Percentiles rank a stretch among this genome's conserved stretches.
Evolutionary conservation across 2,888 invertebrate species (phyloP).

Genomic region (Callinectes sapidus): DNA sequence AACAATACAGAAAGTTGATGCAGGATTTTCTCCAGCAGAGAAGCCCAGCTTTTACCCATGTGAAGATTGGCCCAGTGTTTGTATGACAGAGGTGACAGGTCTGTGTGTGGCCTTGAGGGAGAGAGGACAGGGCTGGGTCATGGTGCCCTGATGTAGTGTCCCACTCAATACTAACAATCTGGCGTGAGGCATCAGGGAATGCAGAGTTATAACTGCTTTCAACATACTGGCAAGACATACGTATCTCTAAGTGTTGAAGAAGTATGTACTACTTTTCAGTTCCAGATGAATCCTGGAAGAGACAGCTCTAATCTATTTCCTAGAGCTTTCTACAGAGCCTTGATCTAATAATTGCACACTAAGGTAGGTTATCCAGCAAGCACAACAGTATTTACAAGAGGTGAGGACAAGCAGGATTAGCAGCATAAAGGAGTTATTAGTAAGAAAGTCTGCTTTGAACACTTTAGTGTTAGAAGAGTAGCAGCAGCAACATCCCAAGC

Average conservation of each 20-base stretch:
- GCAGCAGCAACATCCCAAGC: constrained; percentile 63
- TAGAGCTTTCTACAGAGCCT: constrained; percentile 35
- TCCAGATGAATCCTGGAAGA: neutral
- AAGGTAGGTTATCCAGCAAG: constrained; percentile 47
- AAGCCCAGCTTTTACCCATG: neutral
- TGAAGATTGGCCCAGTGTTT: constrained; percentile 4
- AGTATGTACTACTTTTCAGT: constrained; percentile 24
- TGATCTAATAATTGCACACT: constrained; percentile 52
- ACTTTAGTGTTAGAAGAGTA: constrained; percentile 38
- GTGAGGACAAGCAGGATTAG: constrained; percentile 50
- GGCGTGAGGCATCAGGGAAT: constrained; percentile 5
- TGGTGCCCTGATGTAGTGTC: neutral
- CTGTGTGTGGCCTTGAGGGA: neutral
- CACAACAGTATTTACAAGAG: constrained; percentile 56
- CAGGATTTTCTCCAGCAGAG: neutral
- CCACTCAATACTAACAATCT: neutral
- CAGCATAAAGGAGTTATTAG: constrained; percentile 40
- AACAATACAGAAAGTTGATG: neutral
- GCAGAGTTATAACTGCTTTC: constrained; percentile 28
- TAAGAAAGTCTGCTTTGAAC: constrained; percentile 31
- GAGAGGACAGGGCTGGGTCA: neutral
- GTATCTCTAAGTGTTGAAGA: neutral
- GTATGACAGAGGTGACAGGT: neutral
- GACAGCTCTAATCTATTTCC: constrained; percentile 26
- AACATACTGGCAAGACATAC: neutral